Percentiles rank a stretch among this genome's conserved stretches.
Evolutionary conservation across 2,113 vertebrate genomes (phyloP).

Genomic region (Pseudorhombus dupliciocellatus): DNA sequence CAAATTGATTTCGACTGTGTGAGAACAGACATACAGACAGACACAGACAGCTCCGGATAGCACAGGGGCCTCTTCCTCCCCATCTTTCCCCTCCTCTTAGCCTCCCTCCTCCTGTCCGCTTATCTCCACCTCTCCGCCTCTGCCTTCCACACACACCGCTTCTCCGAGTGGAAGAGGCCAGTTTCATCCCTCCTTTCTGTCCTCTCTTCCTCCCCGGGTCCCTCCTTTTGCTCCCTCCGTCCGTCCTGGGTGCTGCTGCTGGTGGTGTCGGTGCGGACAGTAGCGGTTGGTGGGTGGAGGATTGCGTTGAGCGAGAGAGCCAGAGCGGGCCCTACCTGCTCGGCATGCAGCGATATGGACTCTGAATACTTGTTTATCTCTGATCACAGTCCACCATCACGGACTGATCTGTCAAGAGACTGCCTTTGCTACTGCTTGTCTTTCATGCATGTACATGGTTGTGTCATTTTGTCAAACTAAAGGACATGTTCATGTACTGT

Average conservation of each 20-base stretch:
- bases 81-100: constrained; percentile 58
- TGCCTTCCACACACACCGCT: constrained; percentile 75
- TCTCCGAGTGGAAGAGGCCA: constrained; percentile 80
- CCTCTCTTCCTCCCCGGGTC: constrained; percentile 83
- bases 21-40: constrained; percentile 90
- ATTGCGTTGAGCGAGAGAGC: constrained; percentile 80
- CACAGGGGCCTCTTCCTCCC: constrained; percentile 76
- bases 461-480: constrained; percentile 79
- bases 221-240: constrained; percentile 72
- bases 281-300: constrained; percentile 84
- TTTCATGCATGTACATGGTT: constrained; percentile 84
- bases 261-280: constrained; percentile 79
- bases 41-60: constrained; percentile 86
- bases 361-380: constrained; percentile 74
- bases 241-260: constrained; percentile 74
- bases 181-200: constrained; percentile 84
- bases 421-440: constrained; percentile 81
- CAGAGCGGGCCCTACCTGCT: constrained; percentile 78
- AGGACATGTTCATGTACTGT: constrained; percentile 83
- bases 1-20: constrained; percentile 99
- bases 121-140: constrained; percentile 53
- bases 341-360: constrained; percentile 81
- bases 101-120: constrained; percentile 65
- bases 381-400: constrained; percentile 69
- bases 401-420: constrained; percentile 78